Conservation (phyloP, 1,140 invertebrate genomes). For the Temnothorax longispinosus region DNA sequence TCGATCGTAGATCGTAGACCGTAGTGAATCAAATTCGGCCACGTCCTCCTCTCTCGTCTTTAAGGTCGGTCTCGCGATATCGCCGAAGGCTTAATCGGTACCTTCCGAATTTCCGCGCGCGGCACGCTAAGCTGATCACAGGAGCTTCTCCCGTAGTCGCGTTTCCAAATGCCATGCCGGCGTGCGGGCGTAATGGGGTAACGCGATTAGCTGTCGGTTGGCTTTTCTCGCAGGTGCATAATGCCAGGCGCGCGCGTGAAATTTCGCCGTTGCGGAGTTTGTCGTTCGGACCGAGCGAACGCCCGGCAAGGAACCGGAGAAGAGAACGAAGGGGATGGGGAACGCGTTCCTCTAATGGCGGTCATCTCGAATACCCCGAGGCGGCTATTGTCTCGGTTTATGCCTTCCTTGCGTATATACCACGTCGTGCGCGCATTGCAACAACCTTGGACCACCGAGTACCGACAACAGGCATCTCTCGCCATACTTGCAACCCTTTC, state of each 20-base stretch:
- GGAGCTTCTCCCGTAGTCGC: neutral
- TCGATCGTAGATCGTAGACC: constrained; percentile 19
- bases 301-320: neutral
- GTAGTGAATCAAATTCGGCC: neutral
- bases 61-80: neutral
- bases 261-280: constrained; percentile 56
- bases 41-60: neutral
- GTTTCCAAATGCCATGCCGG: constrained; percentile 15
- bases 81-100: constrained; percentile 46
- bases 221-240: constrained; percentile 42
- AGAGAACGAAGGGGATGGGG: constrained; percentile 51
- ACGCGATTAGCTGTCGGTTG: constrained; percentile 42
- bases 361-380: constrained; percentile 75
- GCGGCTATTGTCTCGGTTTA: constrained; percentile 80
- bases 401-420: constrained; percentile 70
- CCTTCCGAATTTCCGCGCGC: constrained; percentile 48
- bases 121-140: constrained; percentile 55
- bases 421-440: constrained; percentile 41
- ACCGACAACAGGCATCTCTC: constrained; percentile 5
- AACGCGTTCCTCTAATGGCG: constrained; percentile 74
- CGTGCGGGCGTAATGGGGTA: constrained; percentile 35
- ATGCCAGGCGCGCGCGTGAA: constrained; percentile 46
- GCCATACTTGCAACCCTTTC: neutral
- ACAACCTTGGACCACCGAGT: constrained; percentile 30
- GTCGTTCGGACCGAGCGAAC: constrained; percentile 38